These are phyloP conservation scores for Oncorhynchus keta DNA, from an alignment of 2,113 vertebrate genomes.

Conservation along the genomic window DNA sequence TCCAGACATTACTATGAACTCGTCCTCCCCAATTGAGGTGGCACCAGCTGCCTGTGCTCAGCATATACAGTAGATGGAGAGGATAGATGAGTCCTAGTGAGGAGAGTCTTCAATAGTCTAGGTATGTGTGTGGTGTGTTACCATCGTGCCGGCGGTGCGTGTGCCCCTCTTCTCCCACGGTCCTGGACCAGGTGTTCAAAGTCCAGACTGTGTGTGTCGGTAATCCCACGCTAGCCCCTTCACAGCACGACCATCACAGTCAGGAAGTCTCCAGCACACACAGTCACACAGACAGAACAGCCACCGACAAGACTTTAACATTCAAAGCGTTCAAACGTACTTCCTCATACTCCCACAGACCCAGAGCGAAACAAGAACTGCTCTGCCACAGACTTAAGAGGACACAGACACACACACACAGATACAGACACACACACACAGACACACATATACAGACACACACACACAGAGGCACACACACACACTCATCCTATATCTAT, in stretches of 20 bases:
- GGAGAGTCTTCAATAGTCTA: neutral
- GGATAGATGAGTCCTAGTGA: neutral
- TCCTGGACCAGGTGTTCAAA: conserved; percentile 33
- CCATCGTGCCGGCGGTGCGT: conserved; percentile 52
- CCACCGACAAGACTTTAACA: conserved; percentile 38
- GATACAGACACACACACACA: conserved; percentile 1
- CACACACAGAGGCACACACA: neutral
- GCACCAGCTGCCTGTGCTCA: too few relatives aligned
- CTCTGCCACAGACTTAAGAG: conserved; percentile 4
- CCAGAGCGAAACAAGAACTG: conserved; percentile 65
- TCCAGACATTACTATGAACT: too few relatives aligned
- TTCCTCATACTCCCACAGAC: conserved; percentile 68
- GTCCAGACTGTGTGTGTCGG: conserved; percentile 27
- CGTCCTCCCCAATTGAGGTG: too few relatives aligned
- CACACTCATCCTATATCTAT: neutral
- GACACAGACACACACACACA: conserved; percentile 13
- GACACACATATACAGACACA: neutral
- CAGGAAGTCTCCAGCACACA: neutral
- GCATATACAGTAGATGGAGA: neutral
- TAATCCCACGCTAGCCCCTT: conserved; percentile 46
- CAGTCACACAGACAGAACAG: conserved; percentile 4
- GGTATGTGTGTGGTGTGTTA: conserved; percentile 26
- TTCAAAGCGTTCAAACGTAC: conserved; percentile 45
- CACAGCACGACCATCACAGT: conserved; percentile 51
- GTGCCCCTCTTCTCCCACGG: conserved; percentile 28